Conservation (phyloP, 2,888 invertebrate genomes). For the Coremacera marginata region DNA sequence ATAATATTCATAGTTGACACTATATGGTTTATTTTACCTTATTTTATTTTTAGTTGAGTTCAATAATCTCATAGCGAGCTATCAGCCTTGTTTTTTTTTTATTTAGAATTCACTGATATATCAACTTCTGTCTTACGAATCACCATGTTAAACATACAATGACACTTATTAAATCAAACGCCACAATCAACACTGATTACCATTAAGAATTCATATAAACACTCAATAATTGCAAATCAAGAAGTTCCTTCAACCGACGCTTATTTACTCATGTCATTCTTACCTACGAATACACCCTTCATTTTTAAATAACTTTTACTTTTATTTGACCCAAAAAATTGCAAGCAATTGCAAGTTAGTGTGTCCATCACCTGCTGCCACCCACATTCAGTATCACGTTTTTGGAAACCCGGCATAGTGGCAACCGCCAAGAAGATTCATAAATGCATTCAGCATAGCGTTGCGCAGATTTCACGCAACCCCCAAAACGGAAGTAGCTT, state of each 20-base stretch:
- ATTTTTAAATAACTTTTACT: constrained; percentile 36
- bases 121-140: too few species aligned
- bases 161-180: too few species aligned
- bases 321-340: constrained; percentile 32
- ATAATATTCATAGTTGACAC: too few species aligned
- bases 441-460: constrained; percentile 19
- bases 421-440: constrained; percentile 25
- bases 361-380: constrained; percentile 23
- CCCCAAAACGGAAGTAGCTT: background rate
- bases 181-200: background rate
- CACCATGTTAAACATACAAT: too few species aligned
- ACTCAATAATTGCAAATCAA: background rate
- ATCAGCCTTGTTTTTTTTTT: too few species aligned
- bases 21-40: too few species aligned
- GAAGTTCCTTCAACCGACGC: too few species aligned
- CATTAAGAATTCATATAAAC: background rate
- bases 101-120: too few species aligned
- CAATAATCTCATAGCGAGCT: too few species aligned
- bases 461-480: constrained; percentile 34
- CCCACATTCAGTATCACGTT: constrained; percentile 9
- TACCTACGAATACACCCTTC: constrained; percentile 7
- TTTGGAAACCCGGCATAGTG: constrained; percentile 27
- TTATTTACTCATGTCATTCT: too few species aligned
- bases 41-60: too few species aligned
- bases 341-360: background rate